Evolutionary conservation across 2,797 vertebrate genomes (phyloP), one percentile per base, ranked within the genome.

Genomic region (Mycteria americana): DNA sequence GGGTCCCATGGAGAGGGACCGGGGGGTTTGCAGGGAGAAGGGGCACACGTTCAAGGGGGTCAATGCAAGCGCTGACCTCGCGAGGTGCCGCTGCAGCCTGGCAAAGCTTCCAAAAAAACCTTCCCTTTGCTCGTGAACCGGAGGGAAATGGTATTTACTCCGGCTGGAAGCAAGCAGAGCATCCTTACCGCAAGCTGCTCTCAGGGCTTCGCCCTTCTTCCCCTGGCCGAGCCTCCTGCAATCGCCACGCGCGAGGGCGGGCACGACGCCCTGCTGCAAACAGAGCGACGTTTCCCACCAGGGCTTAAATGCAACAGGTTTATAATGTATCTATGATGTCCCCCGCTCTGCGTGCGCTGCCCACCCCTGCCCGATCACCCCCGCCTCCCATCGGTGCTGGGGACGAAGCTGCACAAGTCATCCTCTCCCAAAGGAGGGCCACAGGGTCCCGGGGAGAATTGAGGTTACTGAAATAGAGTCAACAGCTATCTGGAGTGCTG

Each of bases 241-340:
- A 22, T 17, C 64, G 27, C 65, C 5, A 0, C 0, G 5, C 56
- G 8, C 45, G 0, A 31, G 37, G n/a, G 8, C 18, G 28, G 30
- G 6, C n/a, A 11, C 6, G 2, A 5, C 17, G 48, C 28, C 48
- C 63, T 35, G 0, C 63, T 17, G 23, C 50, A 30, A 33, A 45
- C 33, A n/a, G 35, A 39, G 45, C 0, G 10, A 4, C 0, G 0
- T 12, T 59, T 57, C 57, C 57, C 48, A 23, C 17, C 48, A 19
- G 56, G 33, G 16, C 41, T 77, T 10, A 23, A 27, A 59, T 0
- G 0, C 45, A 2, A 10, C 0, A 1, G 6, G 13, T 43, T 60
- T 63, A 11, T 17, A 8, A 10, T 1, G 0, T 0, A 1, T 4
- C 22, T n/a, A n/a, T n/a, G n/a, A n/a, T n/a, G n/a, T 30, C 19